Base-by-base conservation (phyloP, 2,888 invertebrate species). In the Tetropium fuscum region DNA sequence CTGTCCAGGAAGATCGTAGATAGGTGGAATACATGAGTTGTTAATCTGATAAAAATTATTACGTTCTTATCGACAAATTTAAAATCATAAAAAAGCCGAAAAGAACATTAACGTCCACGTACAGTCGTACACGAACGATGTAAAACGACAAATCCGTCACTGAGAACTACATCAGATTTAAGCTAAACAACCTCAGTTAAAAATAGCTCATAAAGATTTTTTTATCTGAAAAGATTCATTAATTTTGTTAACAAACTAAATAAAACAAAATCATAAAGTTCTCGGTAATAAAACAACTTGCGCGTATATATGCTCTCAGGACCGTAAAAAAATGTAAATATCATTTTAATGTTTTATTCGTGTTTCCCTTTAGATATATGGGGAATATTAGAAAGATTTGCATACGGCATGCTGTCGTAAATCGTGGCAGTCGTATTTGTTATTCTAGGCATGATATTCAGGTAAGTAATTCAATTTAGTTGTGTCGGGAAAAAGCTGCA, bases 291-390 rank as follows among this genome's bases (percentile, higher is more conserved):
- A 34, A 34, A 34, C 13, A 15, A 8, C 34, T 30, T 30, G 30
- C 11, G 30, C 10, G 11, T 30, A 30, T 11, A 30, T 11, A 13
- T 34, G n/a, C 34, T 7, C 15, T 5, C 13, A 34, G 8, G 7
- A 15, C 16, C 27, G 16, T 44, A 44, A 44, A 19, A 43, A 44
- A 44, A 44, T 44, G 25, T 16, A 44, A 44, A 44, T 44, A 27
- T 16, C 44, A 44, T 44, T 27, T 44, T 44, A 44, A 44, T 44
- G 44, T 27, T 16, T 27, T 44, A 27, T 44, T 44, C 44, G 44
- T 44, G 44, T 27, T 11, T 44, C 44, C 27, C 27, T 44, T 22
- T n/a, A 8, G n/a, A 27, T 15, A 27, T 27, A 44, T 11, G n/a
- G 15, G 11, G 27, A 27, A 44, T 44, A 44, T 44, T 27, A 44